These are phyloP conservation scores for Mellilla xanthometata DNA, from an alignment of 2,888 invertebrate species.

Conservation along the genomic window DNA sequence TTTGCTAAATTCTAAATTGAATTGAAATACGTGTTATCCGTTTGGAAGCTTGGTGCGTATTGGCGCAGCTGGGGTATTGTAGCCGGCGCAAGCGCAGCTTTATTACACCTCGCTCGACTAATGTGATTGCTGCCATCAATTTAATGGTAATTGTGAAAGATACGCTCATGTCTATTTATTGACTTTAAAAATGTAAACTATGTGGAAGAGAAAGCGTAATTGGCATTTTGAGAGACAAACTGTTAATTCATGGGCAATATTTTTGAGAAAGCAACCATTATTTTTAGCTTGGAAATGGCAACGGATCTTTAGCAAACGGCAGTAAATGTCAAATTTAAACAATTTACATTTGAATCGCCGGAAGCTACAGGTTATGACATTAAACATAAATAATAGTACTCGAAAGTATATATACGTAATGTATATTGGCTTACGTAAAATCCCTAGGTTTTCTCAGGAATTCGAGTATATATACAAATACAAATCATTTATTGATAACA, in stretches of 20 bases:
- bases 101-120: constrained; percentile 41
- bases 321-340: constrained; percentile 1
- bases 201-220: constrained; percentile 19
- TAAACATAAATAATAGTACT: too few relatives aligned
- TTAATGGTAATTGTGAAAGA: constrained; percentile 24
- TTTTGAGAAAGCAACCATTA: constrained; percentile 12
- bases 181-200: constrained; percentile 22
- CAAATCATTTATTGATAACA: too few relatives aligned
- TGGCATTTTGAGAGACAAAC: constrained; percentile 14
- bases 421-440: too few relatives aligned
- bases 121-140: constrained; percentile 33
- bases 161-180: constrained; percentile 27
- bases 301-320: too few relatives aligned
- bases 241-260: constrained; percentile 20
- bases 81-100: constrained; percentile 46
- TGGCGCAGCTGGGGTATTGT: constrained; percentile 55
- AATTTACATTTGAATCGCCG: constrained; percentile 3
- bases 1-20: constrained; percentile 33
- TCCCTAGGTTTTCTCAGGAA: too few relatives aligned
- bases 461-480: too few relatives aligned
- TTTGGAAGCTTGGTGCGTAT: constrained; percentile 68
- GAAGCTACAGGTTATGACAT: background rate
- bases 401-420: too few relatives aligned
- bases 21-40: constrained; percentile 65
- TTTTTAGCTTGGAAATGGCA: constrained; percentile 1